Evolutionary conservation across 2,888 invertebrate genomes (phyloP), one percentile per base, ranked within the genome.

Genomic region (Arctia plantaginis): DNA sequence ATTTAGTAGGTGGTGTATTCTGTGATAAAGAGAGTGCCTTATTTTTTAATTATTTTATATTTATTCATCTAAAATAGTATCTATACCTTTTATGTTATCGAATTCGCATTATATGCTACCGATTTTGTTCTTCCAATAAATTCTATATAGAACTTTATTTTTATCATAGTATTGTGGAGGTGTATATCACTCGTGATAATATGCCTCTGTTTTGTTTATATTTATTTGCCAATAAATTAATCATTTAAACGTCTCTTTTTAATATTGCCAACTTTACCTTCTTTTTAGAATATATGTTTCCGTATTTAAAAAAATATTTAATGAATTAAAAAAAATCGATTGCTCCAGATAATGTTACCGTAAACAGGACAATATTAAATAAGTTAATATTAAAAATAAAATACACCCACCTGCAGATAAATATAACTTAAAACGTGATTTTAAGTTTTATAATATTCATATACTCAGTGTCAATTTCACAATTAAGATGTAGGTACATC

Each of bases 1-100:
- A 78, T 76, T 82, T 82, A 79, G 87, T 91, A 90, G 90, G 80
- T 83, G 87, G 87, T 93, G 91, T 85, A 86, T 92, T 91, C 94
- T 95, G 94, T 95, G 94, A 95, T 95, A 94, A 90, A 88, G 86
- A 89, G 84, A 89, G 94, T 94, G 94, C 94, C 94, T 94, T 94
- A 92, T 88, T 87, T 88, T 86, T 77, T 84, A 82, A 81, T 82
- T 73, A 75, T 74, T 82, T 69, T 79, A 76, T 80, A 73, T 79
- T 72, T 78, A 76, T 77, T 75, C 69, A 77, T 79, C 30, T 55
- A 74, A 76, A 79, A 78, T 76, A 27, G 72, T 82, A 77, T 67
- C 77, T 77, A 73, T 76, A 70, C 20, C 18, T 55, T 10, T 75
- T 75, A 69, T 71, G 71, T 73, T 66, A 55, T 62, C 44, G 70